These are phyloP conservation scores for Holothuria scabra DNA, from an alignment of 53 echinoderm and acorn worm species.

Conservation along the genomic window DNA sequence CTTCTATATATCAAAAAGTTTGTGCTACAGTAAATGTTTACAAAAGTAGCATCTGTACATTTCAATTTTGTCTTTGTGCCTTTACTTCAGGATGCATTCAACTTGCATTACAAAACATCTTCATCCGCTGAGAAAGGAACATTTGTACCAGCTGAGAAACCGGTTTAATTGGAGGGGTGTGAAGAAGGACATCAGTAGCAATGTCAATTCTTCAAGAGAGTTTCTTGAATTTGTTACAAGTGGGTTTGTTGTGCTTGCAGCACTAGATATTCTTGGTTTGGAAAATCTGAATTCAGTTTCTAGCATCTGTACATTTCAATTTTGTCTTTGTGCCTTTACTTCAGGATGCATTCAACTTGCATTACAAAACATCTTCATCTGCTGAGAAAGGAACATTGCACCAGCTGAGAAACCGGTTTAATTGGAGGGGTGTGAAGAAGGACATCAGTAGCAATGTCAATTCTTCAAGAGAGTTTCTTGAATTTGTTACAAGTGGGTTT, in stretches of 20 bases:
- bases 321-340: too few species aligned
- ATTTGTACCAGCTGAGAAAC: background rate
- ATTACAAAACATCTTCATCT: background rate
- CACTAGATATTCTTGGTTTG: background rate
- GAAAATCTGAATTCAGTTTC: too few species aligned
- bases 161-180: background rate
- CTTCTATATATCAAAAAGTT: too few species aligned
- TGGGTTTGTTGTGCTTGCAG: background rate
- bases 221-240: background rate
- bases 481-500: background rate
- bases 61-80: too few species aligned
- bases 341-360: too few species aligned
- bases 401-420: background rate
- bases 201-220: background rate
- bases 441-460: background rate
- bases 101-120: too few species aligned
- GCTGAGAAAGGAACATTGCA: background rate
- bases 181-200: background rate
- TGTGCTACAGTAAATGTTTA: too few species aligned
- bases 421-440: slow-evolving; percentile 3
- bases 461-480: background rate
- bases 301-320: too few species aligned
- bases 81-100: too few species aligned
- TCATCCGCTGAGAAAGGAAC: background rate
- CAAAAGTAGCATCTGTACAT: too few species aligned